A percentile compares a stretch with the other conserved stretches of the same genome.
phyloP scores from a whole-genome alignment of 2,113 vertebrate species.

The Phylloscopus whistleri region DNA sequence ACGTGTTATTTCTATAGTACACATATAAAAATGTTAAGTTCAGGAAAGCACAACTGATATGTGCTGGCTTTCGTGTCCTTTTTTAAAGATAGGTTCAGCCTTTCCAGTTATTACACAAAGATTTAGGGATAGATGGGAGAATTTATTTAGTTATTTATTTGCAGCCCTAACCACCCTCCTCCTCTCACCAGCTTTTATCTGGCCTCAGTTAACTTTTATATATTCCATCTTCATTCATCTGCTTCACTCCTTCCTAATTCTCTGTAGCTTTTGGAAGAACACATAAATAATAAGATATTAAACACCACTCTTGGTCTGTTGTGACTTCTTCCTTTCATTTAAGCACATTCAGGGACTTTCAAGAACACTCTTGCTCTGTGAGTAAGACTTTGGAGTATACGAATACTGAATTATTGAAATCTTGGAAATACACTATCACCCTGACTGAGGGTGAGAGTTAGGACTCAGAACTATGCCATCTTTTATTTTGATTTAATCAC shows the following conservation, averaged over 20 bases:
- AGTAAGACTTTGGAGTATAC: neutral
- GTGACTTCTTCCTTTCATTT: slow-evolving; percentile 3
- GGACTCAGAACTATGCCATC: neutral
- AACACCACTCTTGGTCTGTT: neutral
- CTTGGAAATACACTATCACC: neutral
- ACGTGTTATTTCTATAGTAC: neutral
- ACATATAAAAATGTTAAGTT: neutral
- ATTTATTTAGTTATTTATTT: neutral
- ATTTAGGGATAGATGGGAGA: neutral
- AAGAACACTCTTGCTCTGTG: neutral
- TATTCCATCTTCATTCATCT: neutral
- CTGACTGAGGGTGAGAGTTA: neutral
- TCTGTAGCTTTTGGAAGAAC: neutral
- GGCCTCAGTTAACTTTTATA: neutral
- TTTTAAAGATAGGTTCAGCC: neutral
- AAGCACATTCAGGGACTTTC: neutral
- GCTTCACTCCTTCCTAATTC: neutral
- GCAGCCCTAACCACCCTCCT: neutral
- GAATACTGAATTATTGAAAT: slow-evolving; percentile 25
- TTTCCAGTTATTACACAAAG: neutral
- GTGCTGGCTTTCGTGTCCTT: neutral
- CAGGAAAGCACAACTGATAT: neutral
- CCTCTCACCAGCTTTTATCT: neutral
- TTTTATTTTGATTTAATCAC: neutral
- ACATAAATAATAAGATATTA: slow-evolving; percentile 10